Conservation (phyloP, 35 echinoderm and acorn worm genomes). For the Diadema setosum region DNA sequence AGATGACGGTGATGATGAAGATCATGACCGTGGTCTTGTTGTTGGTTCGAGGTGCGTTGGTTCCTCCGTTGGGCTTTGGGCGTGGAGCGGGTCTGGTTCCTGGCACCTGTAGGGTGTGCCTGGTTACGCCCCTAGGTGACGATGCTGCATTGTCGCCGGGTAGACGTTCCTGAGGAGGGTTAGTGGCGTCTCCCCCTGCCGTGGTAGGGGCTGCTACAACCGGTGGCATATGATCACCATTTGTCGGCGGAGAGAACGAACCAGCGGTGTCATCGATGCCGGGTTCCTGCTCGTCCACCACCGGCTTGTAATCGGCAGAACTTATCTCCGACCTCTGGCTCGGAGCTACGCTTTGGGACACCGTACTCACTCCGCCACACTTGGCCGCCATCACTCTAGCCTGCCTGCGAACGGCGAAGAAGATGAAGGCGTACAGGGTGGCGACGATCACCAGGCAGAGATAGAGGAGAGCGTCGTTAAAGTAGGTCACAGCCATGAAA, state of each 20-base stretch:
- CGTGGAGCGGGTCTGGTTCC: neutral
- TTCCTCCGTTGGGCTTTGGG: too few relatives aligned
- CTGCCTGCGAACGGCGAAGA: neutral
- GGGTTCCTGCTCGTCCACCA: neutral
- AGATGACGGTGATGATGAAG: neutral
- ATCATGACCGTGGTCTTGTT: neutral
- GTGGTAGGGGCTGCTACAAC: neutral
- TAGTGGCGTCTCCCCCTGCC: neutral
- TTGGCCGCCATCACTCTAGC: neutral
- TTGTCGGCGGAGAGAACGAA: neutral
- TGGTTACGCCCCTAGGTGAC: neutral
- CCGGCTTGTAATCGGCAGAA: too few relatives aligned
- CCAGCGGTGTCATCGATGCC: neutral
- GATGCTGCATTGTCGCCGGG: neutral
- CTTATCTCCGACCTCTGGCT: neutral
- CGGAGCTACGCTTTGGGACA: neutral
- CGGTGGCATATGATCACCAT: neutral
- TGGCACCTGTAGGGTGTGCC: neutral
- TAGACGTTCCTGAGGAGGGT: too few relatives aligned
- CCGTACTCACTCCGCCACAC: neutral
- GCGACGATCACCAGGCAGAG: neutral
- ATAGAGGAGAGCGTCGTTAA: neutral
- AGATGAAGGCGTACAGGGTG: neutral
- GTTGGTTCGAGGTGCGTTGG: neutral
- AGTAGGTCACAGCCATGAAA: neutral